phyloP scores from a whole-genome alignment of 2,888 invertebrate species.

The Noctuana brunneofusca region DNA sequence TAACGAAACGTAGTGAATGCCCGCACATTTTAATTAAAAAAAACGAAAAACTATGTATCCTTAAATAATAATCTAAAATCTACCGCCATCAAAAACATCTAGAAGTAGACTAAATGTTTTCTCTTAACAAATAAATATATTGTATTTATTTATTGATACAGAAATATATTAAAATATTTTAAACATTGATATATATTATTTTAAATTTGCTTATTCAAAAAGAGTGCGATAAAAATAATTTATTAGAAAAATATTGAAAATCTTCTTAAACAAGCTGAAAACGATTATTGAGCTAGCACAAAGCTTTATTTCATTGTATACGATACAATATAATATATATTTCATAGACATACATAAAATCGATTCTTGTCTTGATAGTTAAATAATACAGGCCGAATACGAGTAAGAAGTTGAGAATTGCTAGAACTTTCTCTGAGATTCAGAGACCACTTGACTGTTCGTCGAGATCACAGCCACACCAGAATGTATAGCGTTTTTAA shows the following conservation, averaged over 20 bases:
- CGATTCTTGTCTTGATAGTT: not conserved
- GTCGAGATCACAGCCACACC: too few relatives aligned
- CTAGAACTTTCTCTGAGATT: not conserved
- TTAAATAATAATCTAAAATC: not conserved
- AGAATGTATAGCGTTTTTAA: too few relatives aligned
- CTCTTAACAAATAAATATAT: constrained; percentile 1
- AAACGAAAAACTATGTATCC: not conserved
- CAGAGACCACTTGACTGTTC: too few relatives aligned
- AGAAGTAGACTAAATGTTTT: not conserved
- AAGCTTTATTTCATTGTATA: not conserved
- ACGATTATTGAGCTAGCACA: not conserved
- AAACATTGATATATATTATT: not conserved
- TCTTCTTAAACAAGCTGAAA: constrained; percentile 4
- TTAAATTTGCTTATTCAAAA: not conserved
- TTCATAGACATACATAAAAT: not conserved
- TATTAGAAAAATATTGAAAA: constrained; percentile 19
- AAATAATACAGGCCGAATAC: not conserved
- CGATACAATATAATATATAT: not conserved
- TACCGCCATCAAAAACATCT: not conserved
- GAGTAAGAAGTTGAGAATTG: not conserved
- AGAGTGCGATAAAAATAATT: constrained; percentile 10
- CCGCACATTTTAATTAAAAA: constrained; percentile 2
- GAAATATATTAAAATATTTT: constrained; percentile 11
- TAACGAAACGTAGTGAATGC: not conserved
- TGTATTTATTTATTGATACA: constrained; percentile 12